Percentiles rank a stretch among this genome's conserved stretches.
Evolutionary conservation across 1,140 invertebrate species (phyloP).

Genomic region (Megalonaias nervosa): DNA sequence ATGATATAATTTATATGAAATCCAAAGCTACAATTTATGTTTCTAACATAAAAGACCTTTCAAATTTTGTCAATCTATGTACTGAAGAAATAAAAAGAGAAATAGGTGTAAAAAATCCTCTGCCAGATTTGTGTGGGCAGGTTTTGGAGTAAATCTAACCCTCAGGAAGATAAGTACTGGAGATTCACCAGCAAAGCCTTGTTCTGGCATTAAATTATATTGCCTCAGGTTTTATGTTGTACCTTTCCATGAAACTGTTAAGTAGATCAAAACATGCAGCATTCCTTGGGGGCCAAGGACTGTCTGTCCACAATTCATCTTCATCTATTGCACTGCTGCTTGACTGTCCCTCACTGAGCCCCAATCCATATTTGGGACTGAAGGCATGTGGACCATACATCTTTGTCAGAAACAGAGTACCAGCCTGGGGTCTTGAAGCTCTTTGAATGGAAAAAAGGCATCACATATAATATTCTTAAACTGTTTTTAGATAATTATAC

Average conservation of each 20-base stretch:
- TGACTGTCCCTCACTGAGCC: constrained; percentile 49
- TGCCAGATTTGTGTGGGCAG: too few relatives aligned
- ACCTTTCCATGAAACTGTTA: constrained; percentile 72
- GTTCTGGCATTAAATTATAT: neutral
- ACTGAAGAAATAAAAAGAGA: too few relatives aligned
- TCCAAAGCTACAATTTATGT: too few relatives aligned
- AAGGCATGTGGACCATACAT: constrained; percentile 69
- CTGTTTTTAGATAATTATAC: too few relatives aligned
- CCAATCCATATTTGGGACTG: constrained; percentile 61
- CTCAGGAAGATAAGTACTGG: too few relatives aligned
- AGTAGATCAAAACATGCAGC: constrained; percentile 68
- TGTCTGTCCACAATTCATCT: constrained; percentile 67
- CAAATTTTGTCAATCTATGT: too few relatives aligned
- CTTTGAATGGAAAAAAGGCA: constrained; percentile 21
- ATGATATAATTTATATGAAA: too few relatives aligned
- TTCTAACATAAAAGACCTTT: too few relatives aligned
- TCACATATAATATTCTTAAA: too few relatives aligned
- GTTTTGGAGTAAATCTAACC: too few relatives aligned
- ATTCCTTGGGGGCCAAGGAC: constrained; percentile 70
- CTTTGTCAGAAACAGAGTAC: constrained; percentile 62
- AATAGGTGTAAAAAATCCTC: too few relatives aligned
- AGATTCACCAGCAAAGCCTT: too few relatives aligned
- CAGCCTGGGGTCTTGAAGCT: constrained; percentile 49
- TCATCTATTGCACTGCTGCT: constrained; percentile 50
- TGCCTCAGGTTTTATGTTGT: neutral